Evolutionary conservation across 92 coral and sea anemone genomes (phyloP).

Genomic region (Pocillopora grandis): DNA sequence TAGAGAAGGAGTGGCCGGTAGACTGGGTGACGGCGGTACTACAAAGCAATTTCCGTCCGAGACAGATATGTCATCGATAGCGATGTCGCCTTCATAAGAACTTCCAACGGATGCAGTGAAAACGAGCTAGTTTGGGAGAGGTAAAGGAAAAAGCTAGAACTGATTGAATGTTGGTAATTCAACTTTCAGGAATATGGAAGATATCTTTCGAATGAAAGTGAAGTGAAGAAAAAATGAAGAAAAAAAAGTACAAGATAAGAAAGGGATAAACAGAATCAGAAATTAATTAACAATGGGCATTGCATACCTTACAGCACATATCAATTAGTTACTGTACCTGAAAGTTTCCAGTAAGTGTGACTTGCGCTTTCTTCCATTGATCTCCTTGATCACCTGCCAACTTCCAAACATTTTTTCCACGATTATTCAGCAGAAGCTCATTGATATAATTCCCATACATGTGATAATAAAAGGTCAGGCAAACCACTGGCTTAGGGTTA

Average conservation of each 20-base stretch:
- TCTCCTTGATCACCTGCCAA: constrained; percentile 19
- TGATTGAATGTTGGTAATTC: too few species aligned
- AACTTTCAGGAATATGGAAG: too few species aligned
- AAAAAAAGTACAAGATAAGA: too few species aligned
- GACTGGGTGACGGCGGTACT: neutral
- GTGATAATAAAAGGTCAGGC: neutral
- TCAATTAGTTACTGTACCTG: neutral
- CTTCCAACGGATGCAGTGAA: neutral
- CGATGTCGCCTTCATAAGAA: neutral
- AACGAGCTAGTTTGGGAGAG: neutral
- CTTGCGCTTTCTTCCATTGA: constrained; percentile 27
- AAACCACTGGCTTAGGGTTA: neutral
- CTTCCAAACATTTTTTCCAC: neutral
- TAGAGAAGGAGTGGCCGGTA: neutral
- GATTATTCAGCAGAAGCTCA: neutral
- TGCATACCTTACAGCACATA: too few species aligned
- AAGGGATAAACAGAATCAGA: too few species aligned
- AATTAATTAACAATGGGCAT: too few species aligned
- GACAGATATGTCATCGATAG: constrained; percentile 8
- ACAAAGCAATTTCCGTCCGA: neutral
- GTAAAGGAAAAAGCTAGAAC: neutral
- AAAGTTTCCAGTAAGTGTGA: constrained; percentile 9
- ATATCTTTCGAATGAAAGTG: too few species aligned
- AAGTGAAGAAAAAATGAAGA: too few species aligned
- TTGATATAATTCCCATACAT: constrained; percentile 28